Percentiles rank a stretch among this genome's conserved stretches.
phyloP scores from a whole-genome alignment of 2,113 vertebrate species.

The Ancistrus triradiatus region DNA sequence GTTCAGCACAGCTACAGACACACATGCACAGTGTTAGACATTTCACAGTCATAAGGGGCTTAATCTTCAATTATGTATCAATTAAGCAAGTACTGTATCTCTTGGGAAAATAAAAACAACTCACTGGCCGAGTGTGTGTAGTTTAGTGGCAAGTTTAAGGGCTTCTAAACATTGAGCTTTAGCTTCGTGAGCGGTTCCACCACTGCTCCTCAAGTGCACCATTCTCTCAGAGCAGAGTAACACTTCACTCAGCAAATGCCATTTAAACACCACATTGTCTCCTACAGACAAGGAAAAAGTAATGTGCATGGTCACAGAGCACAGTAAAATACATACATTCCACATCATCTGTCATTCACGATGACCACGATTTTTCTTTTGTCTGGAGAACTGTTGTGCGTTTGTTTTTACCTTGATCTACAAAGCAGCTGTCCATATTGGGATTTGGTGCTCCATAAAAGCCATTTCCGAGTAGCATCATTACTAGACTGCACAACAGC shows the following conservation, averaged over 20 bases:
- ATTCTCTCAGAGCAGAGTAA: constrained; percentile 75
- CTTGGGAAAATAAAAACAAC: constrained; percentile 36
- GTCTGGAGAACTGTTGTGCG: background rate
- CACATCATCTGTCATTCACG: background rate
- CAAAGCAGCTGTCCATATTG: constrained; percentile 57
- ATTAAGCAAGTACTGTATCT: background rate
- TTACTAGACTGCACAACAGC: constrained; percentile 78
- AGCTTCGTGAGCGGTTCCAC: constrained; percentile 75
- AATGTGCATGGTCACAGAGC: background rate
- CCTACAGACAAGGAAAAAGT: constrained; percentile 58
- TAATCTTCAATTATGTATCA: no score
- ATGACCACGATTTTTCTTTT: background rate
- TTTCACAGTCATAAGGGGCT: background rate
- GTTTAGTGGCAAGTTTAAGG: constrained; percentile 76
- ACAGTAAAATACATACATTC: no score
- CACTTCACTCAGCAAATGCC: constrained; percentile 81
- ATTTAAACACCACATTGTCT: constrained; percentile 83
- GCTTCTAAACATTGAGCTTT: constrained; percentile 85
- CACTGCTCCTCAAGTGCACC: constrained; percentile 63
- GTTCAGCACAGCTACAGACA: constrained; percentile 72
- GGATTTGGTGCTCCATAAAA: constrained; percentile 57
- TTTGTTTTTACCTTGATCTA: constrained; percentile 71
- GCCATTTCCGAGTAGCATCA: constrained; percentile 73
- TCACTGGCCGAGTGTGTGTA: constrained; percentile 79
- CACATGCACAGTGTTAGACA: background rate